Evolutionary conservation across 2,888 invertebrate species (phyloP).

Genomic region (Neoscelio sp.): DNA sequence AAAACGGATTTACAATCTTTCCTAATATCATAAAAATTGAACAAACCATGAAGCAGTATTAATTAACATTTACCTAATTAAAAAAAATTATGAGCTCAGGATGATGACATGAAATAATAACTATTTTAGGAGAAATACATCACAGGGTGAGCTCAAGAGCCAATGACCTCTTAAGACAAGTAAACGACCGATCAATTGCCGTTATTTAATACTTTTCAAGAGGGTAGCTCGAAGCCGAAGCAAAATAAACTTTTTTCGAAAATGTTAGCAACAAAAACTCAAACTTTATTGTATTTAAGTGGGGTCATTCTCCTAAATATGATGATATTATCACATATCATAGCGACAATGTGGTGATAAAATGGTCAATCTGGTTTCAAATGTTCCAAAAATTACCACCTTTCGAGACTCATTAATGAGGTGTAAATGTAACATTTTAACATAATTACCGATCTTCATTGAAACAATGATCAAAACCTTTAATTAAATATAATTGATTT

Average conservation of each 20-base stretch:
- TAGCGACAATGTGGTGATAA: conserved; percentile 2
- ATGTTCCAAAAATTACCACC: not conserved
- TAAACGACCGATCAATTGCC: conserved; percentile 13
- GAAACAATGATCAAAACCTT: no score
- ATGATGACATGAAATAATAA: conserved; percentile 7
- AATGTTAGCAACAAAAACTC: not conserved
- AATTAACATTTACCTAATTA: not conserved
- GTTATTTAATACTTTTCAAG: conserved; percentile 15
- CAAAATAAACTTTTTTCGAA: conserved; percentile 5
- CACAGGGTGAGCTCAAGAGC: conserved; percentile 25
- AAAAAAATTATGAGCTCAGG: not conserved
- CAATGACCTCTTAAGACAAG: conserved; percentile 21
- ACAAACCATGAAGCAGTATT: no score
- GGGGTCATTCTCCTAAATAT: not conserved
- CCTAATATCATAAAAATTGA: no score
- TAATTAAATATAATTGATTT: no score
- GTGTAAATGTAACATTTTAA: not conserved
- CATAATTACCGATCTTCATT: not conserved
- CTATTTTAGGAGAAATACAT: conserved; percentile 21
- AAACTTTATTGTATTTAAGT: conserved; percentile 4
- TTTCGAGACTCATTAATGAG: not conserved
- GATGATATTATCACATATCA: not conserved
- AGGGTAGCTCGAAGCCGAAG: conserved; percentile 7
- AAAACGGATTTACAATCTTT: no score
- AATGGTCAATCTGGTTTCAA: conserved; percentile 5